A percentile compares a stretch with the other conserved stretches of the same genome.
These are phyloP conservation scores for Octodon degus DNA, from an alignment of 2,113 vertebrate species.

Conservation along the genomic window DNA sequence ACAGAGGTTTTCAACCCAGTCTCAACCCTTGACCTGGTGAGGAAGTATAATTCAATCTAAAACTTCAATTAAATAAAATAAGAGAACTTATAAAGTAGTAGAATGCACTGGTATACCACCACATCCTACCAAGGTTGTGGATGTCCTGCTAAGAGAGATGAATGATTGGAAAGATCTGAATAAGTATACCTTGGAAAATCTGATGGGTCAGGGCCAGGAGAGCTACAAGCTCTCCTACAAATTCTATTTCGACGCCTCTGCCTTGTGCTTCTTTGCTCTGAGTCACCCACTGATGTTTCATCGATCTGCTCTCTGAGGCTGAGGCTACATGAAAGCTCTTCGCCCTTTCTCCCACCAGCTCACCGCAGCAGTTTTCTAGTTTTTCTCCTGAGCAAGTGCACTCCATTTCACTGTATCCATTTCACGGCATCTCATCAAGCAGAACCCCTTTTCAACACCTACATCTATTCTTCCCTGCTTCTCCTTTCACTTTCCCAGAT, in stretches of 20 bases:
- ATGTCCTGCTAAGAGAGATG: background rate
- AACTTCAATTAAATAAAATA: background rate
- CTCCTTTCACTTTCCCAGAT: conserved; percentile 32
- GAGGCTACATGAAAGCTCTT: background rate
- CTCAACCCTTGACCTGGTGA: background rate
- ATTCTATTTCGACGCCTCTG: background rate
- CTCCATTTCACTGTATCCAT: background rate
- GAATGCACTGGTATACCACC: background rate
- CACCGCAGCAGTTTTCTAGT: background rate
- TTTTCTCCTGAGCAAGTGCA: background rate
- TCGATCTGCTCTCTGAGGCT: background rate
- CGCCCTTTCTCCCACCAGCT: background rate
- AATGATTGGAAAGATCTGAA: background rate
- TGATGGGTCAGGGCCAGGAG: background rate
- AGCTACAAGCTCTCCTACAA: background rate
- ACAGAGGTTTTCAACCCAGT: background rate
- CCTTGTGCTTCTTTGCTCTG: background rate
- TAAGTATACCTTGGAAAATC: accelerated
- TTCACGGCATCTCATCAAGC: background rate
- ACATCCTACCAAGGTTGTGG: background rate
- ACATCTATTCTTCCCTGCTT: background rate
- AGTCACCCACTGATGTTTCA: conserved; percentile 15
- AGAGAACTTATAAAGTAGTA: background rate
- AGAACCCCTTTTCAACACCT: background rate
- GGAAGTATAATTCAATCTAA: background rate